These are phyloP conservation scores for Hirudo medicinalis DNA, from an alignment of 1,140 invertebrate species.

Conservation along the genomic window DNA sequence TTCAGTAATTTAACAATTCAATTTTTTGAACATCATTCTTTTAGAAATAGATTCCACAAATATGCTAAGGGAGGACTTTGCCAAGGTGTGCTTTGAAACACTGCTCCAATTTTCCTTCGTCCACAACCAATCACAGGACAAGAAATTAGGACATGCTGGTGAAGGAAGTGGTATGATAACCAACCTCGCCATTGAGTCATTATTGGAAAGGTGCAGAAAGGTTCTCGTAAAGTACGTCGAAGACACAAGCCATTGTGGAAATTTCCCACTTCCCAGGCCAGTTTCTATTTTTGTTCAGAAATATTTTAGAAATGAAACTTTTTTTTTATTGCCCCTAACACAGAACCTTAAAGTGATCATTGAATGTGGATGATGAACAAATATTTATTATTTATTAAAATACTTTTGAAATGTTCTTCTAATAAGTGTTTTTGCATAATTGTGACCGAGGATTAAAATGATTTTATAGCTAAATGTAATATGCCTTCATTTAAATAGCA, in stretches of 20 bases:
- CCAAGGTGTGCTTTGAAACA: conserved; percentile 88
- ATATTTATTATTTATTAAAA: neutral
- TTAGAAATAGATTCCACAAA: conserved; percentile 68
- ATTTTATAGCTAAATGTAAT: neutral
- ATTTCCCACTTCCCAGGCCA: conserved; percentile 75
- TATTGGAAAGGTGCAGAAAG: conserved; percentile 73
- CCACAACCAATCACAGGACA: conserved; percentile 1
- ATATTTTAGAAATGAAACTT: neutral
- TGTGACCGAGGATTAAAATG: neutral
- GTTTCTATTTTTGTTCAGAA: neutral
- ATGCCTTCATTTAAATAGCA: no score
- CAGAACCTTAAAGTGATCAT: neutral
- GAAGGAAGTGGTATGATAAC: conserved; percentile 50
- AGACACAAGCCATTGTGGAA: conserved; percentile 73
- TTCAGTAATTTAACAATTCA: neutral
- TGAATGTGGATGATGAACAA: neutral
- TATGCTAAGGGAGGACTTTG: conserved; percentile 79
- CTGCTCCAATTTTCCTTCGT: conserved; percentile 75
- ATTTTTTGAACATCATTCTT: conserved; percentile 9
- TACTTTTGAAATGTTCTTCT: neutral
- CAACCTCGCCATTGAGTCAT: conserved; percentile 71
- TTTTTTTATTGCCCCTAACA: neutral
- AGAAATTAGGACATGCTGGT: conserved; percentile 2
- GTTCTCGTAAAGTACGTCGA: conserved; percentile 74
- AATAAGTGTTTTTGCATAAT: neutral